phyloP scores from a whole-genome alignment of 2,888 invertebrate genomes.

The Tipula lateralis region DNA sequence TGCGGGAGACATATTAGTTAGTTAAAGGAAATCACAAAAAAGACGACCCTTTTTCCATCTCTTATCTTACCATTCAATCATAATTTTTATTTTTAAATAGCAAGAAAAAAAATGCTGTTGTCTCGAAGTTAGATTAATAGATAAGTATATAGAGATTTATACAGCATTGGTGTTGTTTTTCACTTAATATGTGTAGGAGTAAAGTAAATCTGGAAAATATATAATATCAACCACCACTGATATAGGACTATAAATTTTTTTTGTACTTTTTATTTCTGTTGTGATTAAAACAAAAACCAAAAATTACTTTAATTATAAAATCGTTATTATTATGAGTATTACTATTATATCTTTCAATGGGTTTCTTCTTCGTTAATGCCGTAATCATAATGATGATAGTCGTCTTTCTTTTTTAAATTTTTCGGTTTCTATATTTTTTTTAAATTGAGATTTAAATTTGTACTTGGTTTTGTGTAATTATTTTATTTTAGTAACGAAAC shows the following conservation, averaged over 20 bases:
- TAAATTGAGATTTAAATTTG: constrained; percentile 25
- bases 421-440: background rate
- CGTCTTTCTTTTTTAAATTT: background rate
- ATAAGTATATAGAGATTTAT: background rate
- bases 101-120: background rate
- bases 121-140: constrained; percentile 25
- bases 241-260: background rate
- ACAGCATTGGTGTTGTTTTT: background rate
- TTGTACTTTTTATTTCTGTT: background rate
- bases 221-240: background rate
- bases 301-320: constrained; percentile 28
- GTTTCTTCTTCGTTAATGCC: constrained; percentile 3
- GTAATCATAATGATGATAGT: background rate
- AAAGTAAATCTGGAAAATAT: background rate
- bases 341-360: constrained; percentile 25
- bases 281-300: background rate
- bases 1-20: constrained; percentile 25
- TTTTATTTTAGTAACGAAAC: background rate
- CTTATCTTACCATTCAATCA: constrained; percentile 26
- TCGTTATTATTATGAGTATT: constrained; percentile 25
- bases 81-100: constrained; percentile 21
- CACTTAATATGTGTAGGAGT: background rate
- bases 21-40: constrained; percentile 26
- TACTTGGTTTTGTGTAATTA: background rate
- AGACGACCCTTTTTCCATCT: constrained; percentile 24